Evolutionary conservation across 2,797 vertebrate genomes (phyloP), one percentile per base, ranked within the genome.

Genomic region (Malacoraja senta): DNA sequence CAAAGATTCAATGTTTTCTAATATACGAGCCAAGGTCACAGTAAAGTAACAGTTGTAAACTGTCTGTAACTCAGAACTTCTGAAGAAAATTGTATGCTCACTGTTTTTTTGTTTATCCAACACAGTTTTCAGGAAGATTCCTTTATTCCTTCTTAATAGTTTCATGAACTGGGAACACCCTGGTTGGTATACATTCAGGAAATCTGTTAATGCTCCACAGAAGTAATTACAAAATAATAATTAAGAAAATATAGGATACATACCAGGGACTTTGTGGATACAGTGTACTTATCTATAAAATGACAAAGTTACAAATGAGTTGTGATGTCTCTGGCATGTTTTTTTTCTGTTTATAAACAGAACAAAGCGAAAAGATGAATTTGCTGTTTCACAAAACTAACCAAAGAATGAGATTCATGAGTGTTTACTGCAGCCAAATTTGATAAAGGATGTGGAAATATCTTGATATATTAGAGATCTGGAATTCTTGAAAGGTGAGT

Each of bases 21-120:
- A 76, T 76, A 71, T 76, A 58, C 15, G 44, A 92, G 24, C 38
- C 90, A 92, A 92, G 90, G 90, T 92, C 90, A 58, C 26, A 76
- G 90, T 35, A 92, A 92, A 76, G 84, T 68, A 91, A 92, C 68
- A 92, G 90, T 92, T 92, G 35, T 76, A 44, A 92, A 92, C 90
- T 72, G 68, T 76, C 90, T 92, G 24, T 74, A 92, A 58, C 71
- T 71, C 90, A 29, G 8, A 53, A 29, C 26, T 92, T 92, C 71
- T 53, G 90, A 74, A 76, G 65, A 76, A 24, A 26, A 74, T 29
- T 91, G n/a, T 91, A 38, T 0, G 2, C 71, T 76, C 44, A 35
- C 44, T 92, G 29, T 38, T 80, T 38, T 38, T 91, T 76, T 92
- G 35, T 44, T 74, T 72, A 53, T 53, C 76, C 71, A 58, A 12